phyloP scores from a whole-genome alignment of 2,113 vertebrate genomes.

The Gallinago jamesoni region DNA sequence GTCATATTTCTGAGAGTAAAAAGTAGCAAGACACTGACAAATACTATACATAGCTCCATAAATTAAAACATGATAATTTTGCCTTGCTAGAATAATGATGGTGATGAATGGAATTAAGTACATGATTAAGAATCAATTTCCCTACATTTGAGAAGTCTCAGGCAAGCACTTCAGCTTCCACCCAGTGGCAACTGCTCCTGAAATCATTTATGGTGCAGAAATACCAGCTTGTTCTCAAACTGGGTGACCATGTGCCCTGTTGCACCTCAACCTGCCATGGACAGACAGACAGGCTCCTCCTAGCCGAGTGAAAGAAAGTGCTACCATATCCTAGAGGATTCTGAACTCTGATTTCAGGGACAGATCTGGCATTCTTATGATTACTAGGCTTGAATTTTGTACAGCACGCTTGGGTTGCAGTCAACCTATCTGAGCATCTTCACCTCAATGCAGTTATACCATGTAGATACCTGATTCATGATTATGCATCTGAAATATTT shows the following conservation, averaged over 20 bases:
- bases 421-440: neutral
- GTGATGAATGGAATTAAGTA: neutral
- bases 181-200: neutral
- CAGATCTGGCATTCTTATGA: neutral
- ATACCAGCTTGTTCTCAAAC: neutral
- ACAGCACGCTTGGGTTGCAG: neutral
- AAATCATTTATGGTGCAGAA: neutral
- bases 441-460: neutral
- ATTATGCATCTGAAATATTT: neutral
- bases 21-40: neutral
- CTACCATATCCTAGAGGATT: neutral
- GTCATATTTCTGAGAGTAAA: neutral
- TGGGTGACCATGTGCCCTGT: neutral
- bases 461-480: neutral
- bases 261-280: neutral
- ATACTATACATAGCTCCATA: neutral
- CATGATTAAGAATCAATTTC: constrained; percentile 26
- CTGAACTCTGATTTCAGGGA: neutral
- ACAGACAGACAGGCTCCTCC: neutral
- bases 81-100: neutral
- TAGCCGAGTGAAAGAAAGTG: fast-evolving
- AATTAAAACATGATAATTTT: constrained; percentile 1
- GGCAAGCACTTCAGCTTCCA: neutral
- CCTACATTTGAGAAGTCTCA: neutral
- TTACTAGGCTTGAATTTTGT: neutral